phyloP scores from a whole-genome alignment of 2,797 vertebrate species.

The Rachycentron canadum region DNA sequence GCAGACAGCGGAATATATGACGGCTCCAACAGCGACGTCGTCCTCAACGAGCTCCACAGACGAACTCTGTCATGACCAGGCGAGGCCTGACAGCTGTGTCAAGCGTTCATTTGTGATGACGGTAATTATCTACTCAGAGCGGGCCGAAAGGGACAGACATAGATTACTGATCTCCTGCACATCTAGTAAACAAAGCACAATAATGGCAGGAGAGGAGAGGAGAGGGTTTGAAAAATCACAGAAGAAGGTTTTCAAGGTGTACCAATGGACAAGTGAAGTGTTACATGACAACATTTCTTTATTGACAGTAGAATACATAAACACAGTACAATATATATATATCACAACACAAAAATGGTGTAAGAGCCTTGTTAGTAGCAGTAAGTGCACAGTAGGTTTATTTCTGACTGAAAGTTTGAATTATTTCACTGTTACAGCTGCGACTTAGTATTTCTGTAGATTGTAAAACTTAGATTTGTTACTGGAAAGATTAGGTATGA shows the following conservation, averaged over 20 bases:
- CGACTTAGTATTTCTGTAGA: background rate
- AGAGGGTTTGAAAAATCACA: background rate
- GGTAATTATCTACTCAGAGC: background rate
- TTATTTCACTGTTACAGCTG: constrained; percentile 21
- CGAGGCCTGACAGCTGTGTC: background rate
- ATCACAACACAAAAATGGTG: no score
- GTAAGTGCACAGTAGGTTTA: background rate
- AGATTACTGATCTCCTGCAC: background rate
- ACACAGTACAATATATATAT: no score
- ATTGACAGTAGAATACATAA: constrained; percentile 4
- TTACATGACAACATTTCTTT: constrained; percentile 1
- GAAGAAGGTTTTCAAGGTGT: constrained; percentile 7
- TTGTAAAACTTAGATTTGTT: background rate
- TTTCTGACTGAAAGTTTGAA: constrained; percentile 38
- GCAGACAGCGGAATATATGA: constrained; percentile 73
- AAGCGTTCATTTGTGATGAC: background rate
- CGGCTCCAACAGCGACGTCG: constrained; percentile 64
- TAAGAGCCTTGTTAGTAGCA: background rate
- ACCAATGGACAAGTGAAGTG: constrained; percentile 11
- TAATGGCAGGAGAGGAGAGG: background rate
- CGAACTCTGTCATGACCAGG: constrained; percentile 18
- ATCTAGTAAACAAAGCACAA: background rate
- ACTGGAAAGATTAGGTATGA: background rate
- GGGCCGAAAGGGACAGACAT: background rate
- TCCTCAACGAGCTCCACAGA: constrained; percentile 76